Evolutionary conservation across 2,888 invertebrate species (phyloP).

Genomic region (Harpalus rufipes): DNA sequence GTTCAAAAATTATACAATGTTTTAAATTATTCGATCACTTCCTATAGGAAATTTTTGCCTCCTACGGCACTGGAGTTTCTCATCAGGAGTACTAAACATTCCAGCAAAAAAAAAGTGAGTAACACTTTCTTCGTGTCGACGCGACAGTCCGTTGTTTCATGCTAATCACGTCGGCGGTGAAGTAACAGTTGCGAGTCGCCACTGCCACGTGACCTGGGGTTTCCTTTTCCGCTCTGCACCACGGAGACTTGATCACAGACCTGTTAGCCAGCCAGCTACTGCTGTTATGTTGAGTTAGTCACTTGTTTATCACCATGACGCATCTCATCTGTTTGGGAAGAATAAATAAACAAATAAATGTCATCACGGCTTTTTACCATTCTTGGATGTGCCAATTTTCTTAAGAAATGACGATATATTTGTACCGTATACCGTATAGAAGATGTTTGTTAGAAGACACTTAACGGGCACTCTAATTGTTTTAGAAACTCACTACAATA

Average conservation of each 20-base stretch:
- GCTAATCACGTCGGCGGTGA: conserved; percentile 52
- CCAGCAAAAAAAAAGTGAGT: conserved; percentile 25
- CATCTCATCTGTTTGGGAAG: conserved; percentile 19
- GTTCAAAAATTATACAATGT: too few relatives aligned
- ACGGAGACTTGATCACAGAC: neutral
- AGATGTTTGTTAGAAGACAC: too few relatives aligned
- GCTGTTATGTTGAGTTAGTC: conserved; percentile 14
- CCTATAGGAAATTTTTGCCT: neutral
- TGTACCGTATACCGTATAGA: too few relatives aligned
- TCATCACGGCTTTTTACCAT: neutral
- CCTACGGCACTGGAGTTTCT: conserved; percentile 5
- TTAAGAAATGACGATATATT: too few relatives aligned
- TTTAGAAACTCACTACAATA: too few relatives aligned
- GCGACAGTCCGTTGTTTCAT: conserved; percentile 48
- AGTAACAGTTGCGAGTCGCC: conserved; percentile 50
- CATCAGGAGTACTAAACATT: conserved; percentile 7
- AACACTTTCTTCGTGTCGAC: conserved; percentile 34
- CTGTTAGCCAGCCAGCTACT: conserved; percentile 18
- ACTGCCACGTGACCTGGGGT: conserved; percentile 53
- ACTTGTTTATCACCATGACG: conserved; percentile 36
- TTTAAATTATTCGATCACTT: too few relatives aligned
- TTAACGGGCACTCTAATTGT: too few relatives aligned
- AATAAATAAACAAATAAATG: neutral
- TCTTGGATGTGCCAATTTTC: neutral
- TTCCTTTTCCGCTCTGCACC: conserved; percentile 51